These are phyloP conservation scores for Myotis vivesi DNA, from an alignment of 2,797 vertebrate species.

Conservation along the genomic window DNA sequence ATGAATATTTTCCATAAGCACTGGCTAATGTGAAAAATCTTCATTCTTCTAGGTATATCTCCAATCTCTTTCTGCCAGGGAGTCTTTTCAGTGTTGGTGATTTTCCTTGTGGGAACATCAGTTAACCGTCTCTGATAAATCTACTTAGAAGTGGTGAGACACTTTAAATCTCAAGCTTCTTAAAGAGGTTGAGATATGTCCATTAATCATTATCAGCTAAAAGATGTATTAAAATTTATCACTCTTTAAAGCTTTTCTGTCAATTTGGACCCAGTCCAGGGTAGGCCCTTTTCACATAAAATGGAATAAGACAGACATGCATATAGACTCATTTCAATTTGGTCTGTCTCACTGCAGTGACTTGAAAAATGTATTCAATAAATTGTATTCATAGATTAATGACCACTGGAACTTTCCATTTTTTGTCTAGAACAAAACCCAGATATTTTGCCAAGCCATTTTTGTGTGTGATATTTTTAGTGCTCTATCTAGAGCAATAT, in stretches of 20 bases:
- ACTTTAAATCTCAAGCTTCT: conserved; percentile 64
- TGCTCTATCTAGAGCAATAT: background rate
- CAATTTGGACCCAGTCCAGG: conserved; percentile 54
- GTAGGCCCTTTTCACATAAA: conserved; percentile 47
- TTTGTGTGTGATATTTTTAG: background rate
- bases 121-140: conserved; percentile 60
- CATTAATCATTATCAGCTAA: conserved; percentile 57
- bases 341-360: conserved; percentile 45
- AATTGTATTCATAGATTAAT: conserved; percentile 64
- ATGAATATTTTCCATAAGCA: background rate
- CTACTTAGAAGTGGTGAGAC: conserved; percentile 39
- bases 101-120: conserved; percentile 56
- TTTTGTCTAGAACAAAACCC: conserved; percentile 19
- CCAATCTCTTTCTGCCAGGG: background rate
- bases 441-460: background rate
- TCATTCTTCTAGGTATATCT: background rate
- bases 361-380: conserved; percentile 66
- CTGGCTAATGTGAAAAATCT: background rate
- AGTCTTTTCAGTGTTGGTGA: conserved; percentile 33
- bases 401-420: background rate
- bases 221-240: conserved; percentile 58
- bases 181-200: conserved; percentile 54
- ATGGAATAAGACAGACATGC: conserved; percentile 42
- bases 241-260: conserved; percentile 45
- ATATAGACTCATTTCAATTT: conserved; percentile 52